Conservation (phyloP, 2,888 invertebrate species). For the Liodrosophila aerea region DNA sequence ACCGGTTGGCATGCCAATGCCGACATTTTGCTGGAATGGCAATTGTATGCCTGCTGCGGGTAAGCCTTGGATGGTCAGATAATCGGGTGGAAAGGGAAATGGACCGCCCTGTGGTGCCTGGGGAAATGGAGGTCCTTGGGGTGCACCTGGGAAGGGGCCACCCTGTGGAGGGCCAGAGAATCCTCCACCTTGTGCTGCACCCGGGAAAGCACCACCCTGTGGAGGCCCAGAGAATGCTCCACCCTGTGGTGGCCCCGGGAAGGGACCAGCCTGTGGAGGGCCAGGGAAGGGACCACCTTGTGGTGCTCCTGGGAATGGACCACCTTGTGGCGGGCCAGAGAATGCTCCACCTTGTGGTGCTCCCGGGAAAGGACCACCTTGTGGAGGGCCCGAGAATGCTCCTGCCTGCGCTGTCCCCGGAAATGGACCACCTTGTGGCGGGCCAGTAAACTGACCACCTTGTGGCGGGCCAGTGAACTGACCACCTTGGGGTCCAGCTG, state of each 20-base stretch:
- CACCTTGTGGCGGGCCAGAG: conserved; percentile 5
- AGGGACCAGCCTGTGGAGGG: conserved; percentile 1
- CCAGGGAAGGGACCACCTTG: conserved; percentile 15
- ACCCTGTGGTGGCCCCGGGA: conserved; percentile 6
- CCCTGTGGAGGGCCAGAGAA: conserved; percentile 21
- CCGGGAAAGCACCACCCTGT: conserved; percentile 20
- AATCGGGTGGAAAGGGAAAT: conserved; percentile 39
- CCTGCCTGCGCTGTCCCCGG: conserved; percentile 5
- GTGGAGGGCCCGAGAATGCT: conserved; percentile 22
- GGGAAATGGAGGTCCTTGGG: conserved; percentile 17
- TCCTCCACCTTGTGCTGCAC: conserved; percentile 4
- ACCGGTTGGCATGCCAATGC: conserved; percentile 41
- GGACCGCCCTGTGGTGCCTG: conserved; percentile 7
- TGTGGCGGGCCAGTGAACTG: conserved; percentile 7
- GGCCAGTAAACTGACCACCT: conserved; percentile 12
- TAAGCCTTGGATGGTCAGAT: conserved; percentile 51
- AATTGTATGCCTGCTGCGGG: conserved; percentile 37
- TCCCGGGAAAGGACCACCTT: conserved; percentile 6
- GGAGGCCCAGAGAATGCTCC: conserved; percentile 10
- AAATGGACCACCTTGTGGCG: conserved; percentile 19
- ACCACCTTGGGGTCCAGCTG: not conserved
- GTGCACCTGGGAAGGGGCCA: conserved; percentile 20
- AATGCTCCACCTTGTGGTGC: conserved; percentile 18
- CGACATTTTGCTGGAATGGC: conserved; percentile 40
- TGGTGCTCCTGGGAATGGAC: conserved; percentile 6